Conservation (phyloP, 1,140 invertebrate genomes). For the Sycophaga agraensis region DNA sequence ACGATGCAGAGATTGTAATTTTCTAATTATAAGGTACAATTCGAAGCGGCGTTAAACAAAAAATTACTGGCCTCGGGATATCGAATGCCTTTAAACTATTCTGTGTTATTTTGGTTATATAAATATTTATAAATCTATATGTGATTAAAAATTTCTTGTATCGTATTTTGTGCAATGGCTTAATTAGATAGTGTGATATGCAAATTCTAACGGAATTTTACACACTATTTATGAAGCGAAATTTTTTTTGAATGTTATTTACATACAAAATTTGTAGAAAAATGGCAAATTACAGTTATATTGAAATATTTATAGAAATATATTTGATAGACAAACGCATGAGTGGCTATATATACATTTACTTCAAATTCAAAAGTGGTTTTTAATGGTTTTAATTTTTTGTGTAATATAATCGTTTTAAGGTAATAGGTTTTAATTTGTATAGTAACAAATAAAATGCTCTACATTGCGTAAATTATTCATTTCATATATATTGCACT, state of each 20-base stretch:
- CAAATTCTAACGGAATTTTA: constrained; percentile 7
- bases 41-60: not conserved
- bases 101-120: not conserved
- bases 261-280: constrained; percentile 25
- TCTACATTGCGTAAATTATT: too few species aligned
- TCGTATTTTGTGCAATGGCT: constrained; percentile 15
- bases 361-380: too few species aligned
- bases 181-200: not conserved
- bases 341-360: too few species aligned
- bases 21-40: not conserved
- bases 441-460: too few species aligned
- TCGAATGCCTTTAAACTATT: constrained; percentile 3
- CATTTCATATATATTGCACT: too few species aligned
- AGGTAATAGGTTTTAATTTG: too few species aligned
- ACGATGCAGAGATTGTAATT: not conserved
- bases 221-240: not conserved
- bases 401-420: too few species aligned
- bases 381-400: too few species aligned
- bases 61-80: constrained; percentile 7
- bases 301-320: constrained; percentile 3
- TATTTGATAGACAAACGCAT: not conserved
- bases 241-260: not conserved
- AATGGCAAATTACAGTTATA: constrained; percentile 10
- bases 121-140: constrained; percentile 9
- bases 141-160: constrained; percentile 4